These are phyloP conservation scores for Neria commutata DNA, from an alignment of 2,888 invertebrate species.

Conservation along the genomic window DNA sequence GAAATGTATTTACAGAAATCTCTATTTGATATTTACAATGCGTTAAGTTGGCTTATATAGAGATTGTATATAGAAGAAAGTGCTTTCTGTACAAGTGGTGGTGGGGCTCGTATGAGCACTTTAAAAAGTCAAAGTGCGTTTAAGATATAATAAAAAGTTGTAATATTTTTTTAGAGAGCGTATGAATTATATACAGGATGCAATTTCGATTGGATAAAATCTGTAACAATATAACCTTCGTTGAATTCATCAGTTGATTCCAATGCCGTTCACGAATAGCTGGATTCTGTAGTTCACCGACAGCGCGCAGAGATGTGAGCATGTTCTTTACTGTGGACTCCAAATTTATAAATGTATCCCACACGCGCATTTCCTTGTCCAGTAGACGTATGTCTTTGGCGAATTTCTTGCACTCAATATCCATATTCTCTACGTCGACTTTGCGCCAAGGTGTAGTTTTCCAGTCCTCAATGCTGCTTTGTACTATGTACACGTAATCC, in stretches of 20 bases:
- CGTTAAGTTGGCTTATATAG: constrained; percentile 10
- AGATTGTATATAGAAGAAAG: constrained; percentile 33
- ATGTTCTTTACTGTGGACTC: constrained; percentile 96
- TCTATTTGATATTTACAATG: constrained; percentile 30
- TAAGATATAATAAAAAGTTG: constrained; percentile 17
- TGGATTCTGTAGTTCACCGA: constrained; percentile 94
- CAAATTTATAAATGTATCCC: constrained; percentile 88
- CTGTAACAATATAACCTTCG: constrained; percentile 72
- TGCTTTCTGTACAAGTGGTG: constrained; percentile 46
- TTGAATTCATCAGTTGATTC: constrained; percentile 95
- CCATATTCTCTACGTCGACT: constrained; percentile 98
- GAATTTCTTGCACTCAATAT: constrained; percentile 97
- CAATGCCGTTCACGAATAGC: constrained; percentile 96
- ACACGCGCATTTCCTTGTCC: constrained; percentile 94
- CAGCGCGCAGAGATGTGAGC: constrained; percentile 91
- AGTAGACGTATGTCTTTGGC: constrained; percentile 90
- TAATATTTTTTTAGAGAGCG: not conserved
- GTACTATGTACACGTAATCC: constrained; percentile 92
- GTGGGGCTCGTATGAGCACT: constrained; percentile 28
- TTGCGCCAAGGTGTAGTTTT: constrained; percentile 96
- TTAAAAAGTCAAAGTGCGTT: constrained; percentile 33
- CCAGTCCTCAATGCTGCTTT: constrained; percentile 93
- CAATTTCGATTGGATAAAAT: constrained; percentile 7
- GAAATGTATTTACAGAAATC: constrained; percentile 59
- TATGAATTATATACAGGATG: constrained; percentile 19